Evolutionary conservation across 1,140 invertebrate species (phyloP).

Genomic region (Heliconius hermathena): DNA sequence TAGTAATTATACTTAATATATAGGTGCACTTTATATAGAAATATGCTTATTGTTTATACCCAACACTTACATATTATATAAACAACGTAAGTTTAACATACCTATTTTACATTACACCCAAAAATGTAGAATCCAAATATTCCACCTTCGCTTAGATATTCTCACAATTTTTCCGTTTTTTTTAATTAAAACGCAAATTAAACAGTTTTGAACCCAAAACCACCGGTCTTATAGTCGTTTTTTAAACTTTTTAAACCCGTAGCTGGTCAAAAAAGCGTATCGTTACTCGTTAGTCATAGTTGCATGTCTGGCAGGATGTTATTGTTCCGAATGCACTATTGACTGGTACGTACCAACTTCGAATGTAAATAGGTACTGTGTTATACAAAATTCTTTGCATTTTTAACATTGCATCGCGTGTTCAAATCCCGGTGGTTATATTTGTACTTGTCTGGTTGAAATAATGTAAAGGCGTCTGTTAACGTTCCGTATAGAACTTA

Average conservation of each 20-base stretch:
- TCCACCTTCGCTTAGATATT: background rate
- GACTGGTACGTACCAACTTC: constrained; percentile 16
- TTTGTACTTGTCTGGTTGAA: background rate
- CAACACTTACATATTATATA: too few species aligned
- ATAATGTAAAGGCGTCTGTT: background rate
- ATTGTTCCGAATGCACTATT: constrained; percentile 40
- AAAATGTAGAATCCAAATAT: background rate
- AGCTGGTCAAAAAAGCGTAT: constrained; percentile 31
- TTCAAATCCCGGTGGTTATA: background rate
- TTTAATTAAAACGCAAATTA: background rate
- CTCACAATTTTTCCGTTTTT: background rate
- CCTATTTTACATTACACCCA: background rate
- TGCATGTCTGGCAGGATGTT: constrained; percentile 38
- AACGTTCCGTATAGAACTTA: background rate
- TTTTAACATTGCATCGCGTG: background rate
- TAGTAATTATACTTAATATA: too few species aligned
- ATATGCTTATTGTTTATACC: too few species aligned
- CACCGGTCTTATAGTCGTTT: background rate
- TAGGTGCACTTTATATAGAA: background rate
- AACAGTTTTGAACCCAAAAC: background rate
- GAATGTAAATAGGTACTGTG: constrained; percentile 11
- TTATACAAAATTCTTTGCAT: constrained; percentile 3
- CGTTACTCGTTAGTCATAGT: constrained; percentile 33
- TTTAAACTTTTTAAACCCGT: background rate
- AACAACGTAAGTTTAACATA: too few species aligned